A percentile compares a stretch with the other conserved stretches of the same genome.
phyloP scores from a whole-genome alignment of 2,797 vertebrate genomes.

The Telmatherina bonti region DNA sequence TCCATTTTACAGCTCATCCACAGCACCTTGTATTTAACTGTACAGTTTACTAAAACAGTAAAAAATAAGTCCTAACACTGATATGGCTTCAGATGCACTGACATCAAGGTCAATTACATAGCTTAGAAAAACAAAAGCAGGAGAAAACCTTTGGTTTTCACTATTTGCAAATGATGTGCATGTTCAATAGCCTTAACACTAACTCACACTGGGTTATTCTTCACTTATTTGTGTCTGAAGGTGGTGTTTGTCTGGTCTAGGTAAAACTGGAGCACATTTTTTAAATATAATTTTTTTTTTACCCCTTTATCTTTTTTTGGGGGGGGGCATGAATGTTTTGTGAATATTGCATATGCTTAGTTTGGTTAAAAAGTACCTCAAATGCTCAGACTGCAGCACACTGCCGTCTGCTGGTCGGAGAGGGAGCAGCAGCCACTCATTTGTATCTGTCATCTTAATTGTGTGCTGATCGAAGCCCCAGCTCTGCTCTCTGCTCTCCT shows the following conservation, averaged over 20 bases:
- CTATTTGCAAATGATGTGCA: slow-evolving; percentile 17
- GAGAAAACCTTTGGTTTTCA: slow-evolving; percentile 57
- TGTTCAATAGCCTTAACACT: slow-evolving; percentile 5
- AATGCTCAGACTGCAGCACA: slow-evolving; percentile 6
- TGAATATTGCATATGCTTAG: not conserved
- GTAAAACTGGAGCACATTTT: not conserved
- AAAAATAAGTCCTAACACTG: slow-evolving; percentile 28
- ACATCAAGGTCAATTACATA: slow-evolving; percentile 43
- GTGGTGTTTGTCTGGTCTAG: slow-evolving; percentile 6
- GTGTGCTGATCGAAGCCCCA: not conserved
- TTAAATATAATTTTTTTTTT: not conserved
- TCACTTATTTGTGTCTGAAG: not conserved
- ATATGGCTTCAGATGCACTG: slow-evolving; percentile 64
- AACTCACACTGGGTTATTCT: slow-evolving; percentile 3
- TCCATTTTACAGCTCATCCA: slow-evolving; percentile 40
- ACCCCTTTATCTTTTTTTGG: too few species aligned
- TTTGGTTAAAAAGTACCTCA: not conserved
- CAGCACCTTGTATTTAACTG: slow-evolving; percentile 20
- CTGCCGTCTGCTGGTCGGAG: slow-evolving; percentile 60
- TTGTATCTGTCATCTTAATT: not conserved
- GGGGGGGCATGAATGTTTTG: slow-evolving; percentile 5
- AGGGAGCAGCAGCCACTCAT: slow-evolving; percentile 4
- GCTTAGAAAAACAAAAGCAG: slow-evolving; percentile 23
- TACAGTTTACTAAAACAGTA: slow-evolving; percentile 13
- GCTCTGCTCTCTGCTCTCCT: slow-evolving; percentile 5